These are phyloP conservation scores for Fistularia tabacaria DNA, from an alignment of 2,797 vertebrate species.

Conservation along the genomic window DNA sequence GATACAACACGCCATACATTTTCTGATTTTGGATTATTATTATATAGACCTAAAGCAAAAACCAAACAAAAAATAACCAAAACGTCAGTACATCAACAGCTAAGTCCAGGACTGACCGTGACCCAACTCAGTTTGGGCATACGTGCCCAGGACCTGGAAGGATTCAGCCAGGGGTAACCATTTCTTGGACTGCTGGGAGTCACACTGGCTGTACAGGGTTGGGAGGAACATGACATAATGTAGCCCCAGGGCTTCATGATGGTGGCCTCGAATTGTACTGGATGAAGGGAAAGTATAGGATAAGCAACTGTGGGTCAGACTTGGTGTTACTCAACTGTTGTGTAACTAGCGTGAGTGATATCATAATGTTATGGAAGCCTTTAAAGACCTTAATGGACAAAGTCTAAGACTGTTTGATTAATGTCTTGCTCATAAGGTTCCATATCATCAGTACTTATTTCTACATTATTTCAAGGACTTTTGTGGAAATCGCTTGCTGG, in stretches of 20 bases:
- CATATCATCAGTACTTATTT: too few relatives aligned
- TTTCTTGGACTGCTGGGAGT: conserved; percentile 83
- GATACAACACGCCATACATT: neutral
- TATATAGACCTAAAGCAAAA: neutral
- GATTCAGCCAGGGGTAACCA: conserved; percentile 80
- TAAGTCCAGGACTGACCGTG: conserved; percentile 87
- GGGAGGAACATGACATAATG: conserved; percentile 91
- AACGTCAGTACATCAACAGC: neutral
- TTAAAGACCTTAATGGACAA: too few relatives aligned
- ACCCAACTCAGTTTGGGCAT: conserved; percentile 94
- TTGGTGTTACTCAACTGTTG: neutral
- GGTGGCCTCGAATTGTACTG: conserved; percentile 46
- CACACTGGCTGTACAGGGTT: conserved; percentile 82
- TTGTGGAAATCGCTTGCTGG: too few relatives aligned
- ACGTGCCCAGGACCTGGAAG: conserved; percentile 85
- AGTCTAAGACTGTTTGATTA: too few relatives aligned
- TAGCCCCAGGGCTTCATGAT: conserved; percentile 74
- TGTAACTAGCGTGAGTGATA: conserved; percentile 1
- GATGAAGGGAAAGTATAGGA: conserved; percentile 39
- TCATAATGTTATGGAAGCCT: too few relatives aligned
- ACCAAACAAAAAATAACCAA: neutral
- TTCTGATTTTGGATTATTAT: neutral
- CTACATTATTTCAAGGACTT: too few relatives aligned
- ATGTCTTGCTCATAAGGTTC: too few relatives aligned
- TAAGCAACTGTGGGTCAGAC: conserved; percentile 19